Conservation (phyloP, 2,888 invertebrate species). For the Gymnoscelis rufifasciata region DNA sequence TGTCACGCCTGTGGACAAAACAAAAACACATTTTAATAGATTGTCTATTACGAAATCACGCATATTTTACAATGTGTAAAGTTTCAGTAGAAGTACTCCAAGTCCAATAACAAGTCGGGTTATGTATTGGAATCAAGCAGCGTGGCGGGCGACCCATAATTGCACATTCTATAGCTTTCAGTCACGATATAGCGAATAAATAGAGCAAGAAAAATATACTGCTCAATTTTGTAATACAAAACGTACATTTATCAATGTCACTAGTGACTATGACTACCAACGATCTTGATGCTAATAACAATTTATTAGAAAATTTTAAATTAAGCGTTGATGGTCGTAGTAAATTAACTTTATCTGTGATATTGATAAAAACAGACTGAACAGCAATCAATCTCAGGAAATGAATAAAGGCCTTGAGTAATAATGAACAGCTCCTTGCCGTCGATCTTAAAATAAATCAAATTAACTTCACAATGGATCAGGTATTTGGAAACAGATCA, state of each 20-base stretch:
- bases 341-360: too few species aligned
- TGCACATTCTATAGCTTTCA: constrained; percentile 42
- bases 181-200: constrained; percentile 38
- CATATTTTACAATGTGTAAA: too few species aligned
- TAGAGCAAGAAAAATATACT: background rate
- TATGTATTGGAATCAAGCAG: constrained; percentile 32
- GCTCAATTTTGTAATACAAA: too few species aligned
- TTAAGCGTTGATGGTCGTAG: too few species aligned
- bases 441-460: background rate
- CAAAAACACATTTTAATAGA: constrained; percentile 31
- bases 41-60: too few species aligned
- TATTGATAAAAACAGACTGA: background rate
- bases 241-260: too few species aligned
- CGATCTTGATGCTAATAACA: too few species aligned
- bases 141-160: constrained; percentile 46
- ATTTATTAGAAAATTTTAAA: too few species aligned
- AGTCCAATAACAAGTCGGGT: constrained; percentile 20
- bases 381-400: constrained; percentile 1
- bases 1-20: constrained; percentile 84
- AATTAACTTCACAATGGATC: constrained; percentile 15
- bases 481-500: background rate
- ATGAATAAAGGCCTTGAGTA: background rate
- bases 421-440: background rate
- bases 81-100: background rate
- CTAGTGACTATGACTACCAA: too few species aligned